phyloP scores from a whole-genome alignment of 2,888 invertebrate species.

The Lepetodrilus schrolli region DNA sequence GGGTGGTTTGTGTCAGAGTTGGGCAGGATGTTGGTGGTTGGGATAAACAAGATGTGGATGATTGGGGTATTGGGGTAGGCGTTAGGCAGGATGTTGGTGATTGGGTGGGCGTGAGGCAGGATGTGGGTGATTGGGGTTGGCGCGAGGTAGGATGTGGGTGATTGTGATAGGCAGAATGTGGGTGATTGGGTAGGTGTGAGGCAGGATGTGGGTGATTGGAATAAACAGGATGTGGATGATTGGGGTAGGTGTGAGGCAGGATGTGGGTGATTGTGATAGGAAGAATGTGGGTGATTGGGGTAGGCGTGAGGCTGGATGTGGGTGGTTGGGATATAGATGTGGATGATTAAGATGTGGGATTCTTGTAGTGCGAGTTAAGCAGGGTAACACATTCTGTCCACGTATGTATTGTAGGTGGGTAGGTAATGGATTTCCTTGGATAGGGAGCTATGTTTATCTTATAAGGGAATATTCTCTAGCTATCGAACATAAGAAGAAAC shows the following conservation, averaged over 20 bases:
- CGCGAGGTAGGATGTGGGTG: background rate
- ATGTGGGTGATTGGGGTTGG: background rate
- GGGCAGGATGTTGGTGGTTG: background rate
- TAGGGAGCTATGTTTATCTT: too few species aligned
- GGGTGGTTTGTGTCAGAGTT: background rate
- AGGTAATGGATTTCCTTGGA: too few species aligned
- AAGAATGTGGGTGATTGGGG: too few species aligned
- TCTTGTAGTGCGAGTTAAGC: too few species aligned
- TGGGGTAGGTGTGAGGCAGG: background rate
- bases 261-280: too few species aligned
- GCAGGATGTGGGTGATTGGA: background rate
- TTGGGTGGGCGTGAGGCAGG: background rate
- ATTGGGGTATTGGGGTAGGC: background rate
- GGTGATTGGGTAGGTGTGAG: constrained; percentile 10
- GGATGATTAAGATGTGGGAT: too few species aligned
- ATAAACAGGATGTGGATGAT: background rate
- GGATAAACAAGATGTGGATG: background rate
- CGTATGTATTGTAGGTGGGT: too few species aligned
- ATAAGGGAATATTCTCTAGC: too few species aligned
- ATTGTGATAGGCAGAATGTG: background rate
- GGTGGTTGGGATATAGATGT: too few species aligned
- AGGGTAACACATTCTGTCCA: too few species aligned
- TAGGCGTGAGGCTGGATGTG: too few species aligned
- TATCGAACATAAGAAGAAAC: too few species aligned
- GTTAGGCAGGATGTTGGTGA: background rate